Evolutionary conservation across 2,888 invertebrate species (phyloP).

Genomic region (Dolichopus griseipennis): DNA sequence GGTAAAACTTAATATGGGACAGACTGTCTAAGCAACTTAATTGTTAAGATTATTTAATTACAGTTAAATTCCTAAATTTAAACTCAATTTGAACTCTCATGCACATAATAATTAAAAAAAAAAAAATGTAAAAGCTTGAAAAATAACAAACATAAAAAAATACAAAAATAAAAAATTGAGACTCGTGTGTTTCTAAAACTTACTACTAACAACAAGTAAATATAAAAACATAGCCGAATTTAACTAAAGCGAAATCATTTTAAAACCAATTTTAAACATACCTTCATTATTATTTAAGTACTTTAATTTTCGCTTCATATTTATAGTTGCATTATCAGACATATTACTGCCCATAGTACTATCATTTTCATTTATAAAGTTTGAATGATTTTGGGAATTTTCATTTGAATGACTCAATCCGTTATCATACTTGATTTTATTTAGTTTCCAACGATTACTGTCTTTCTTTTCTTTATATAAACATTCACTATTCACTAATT

Average conservation of each 20-base stretch:
- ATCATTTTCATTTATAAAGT: neutral
- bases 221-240: neutral
- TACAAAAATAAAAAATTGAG: neutral
- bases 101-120: neutral
- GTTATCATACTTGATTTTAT: neutral
- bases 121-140: neutral
- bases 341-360: neutral
- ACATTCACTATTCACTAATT: slow-evolving; percentile 2
- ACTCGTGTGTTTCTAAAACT: neutral
- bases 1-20: too few relatives aligned
- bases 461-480: slow-evolving; percentile 2
- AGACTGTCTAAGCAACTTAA: too few relatives aligned
- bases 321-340: neutral
- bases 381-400: neutral
- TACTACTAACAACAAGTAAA: too few relatives aligned
- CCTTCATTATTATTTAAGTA: neutral
- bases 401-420: neutral
- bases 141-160: neutral
- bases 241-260: neutral
- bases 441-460: neutral
- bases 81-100: neutral
- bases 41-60: too few relatives aligned
- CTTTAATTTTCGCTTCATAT: neutral
- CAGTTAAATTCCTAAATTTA: neutral
- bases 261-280: neutral